phyloP scores from a whole-genome alignment of 2,113 vertebrate genomes.

The Podiceps cristatus region DNA sequence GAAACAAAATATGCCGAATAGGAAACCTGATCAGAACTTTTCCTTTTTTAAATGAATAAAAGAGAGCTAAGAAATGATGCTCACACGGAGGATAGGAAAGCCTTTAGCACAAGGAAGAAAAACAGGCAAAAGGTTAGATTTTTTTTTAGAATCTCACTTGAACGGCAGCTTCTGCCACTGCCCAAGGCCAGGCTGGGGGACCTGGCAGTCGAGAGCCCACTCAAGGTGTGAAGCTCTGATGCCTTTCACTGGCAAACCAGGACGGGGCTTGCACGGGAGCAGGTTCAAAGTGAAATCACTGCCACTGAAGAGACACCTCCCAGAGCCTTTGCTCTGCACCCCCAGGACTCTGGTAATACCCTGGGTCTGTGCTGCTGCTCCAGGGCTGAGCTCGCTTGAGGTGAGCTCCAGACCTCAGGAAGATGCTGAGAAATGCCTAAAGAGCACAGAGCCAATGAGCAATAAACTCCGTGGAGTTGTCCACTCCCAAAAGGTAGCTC shows the following conservation, averaged over 20 bases:
- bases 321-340: neutral
- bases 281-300: neutral
- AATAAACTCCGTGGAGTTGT: neutral
- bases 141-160: neutral
- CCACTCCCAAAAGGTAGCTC: slow-evolving; percentile 38
- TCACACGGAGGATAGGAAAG: neutral
- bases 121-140: neutral
- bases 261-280: neutral
- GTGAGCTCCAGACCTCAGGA: neutral
- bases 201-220: neutral
- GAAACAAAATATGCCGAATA: neutral
- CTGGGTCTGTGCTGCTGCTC: neutral
- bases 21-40: neutral
- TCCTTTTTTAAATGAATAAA: neutral
- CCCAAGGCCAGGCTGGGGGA: neutral
- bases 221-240: neutral
- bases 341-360: neutral
- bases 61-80: neutral
- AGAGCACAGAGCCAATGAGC: slow-evolving; percentile 28
- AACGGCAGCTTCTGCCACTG: neutral
- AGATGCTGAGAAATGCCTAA: neutral
- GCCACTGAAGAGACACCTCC: neutral
- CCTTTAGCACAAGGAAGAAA: neutral
- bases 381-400: neutral
- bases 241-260: neutral